These are phyloP conservation scores for Lepidochrysops patricia DNA, from an alignment of 2,888 invertebrate species.

Conservation along the genomic window DNA sequence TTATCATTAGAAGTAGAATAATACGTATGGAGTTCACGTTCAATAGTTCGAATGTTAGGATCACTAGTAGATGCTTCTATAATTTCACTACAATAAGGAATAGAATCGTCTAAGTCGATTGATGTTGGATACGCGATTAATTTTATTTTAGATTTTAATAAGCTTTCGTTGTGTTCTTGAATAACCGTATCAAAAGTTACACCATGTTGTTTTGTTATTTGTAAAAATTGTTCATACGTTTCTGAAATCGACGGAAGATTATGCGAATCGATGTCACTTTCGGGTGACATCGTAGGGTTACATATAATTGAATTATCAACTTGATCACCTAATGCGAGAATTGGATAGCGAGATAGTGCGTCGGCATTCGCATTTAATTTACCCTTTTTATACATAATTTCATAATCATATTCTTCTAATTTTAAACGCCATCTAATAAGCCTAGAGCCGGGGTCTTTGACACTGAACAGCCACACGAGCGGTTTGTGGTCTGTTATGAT, in stretches of 20 bases:
- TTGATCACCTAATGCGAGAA: no score
- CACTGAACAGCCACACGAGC: slow-evolving; percentile 2
- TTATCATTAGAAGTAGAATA: neutral
- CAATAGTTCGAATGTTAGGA: neutral
- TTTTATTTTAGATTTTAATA: neutral
- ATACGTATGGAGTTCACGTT: neutral
- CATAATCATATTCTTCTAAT: slow-evolving; percentile 1
- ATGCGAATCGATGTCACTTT: no score
- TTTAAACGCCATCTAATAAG: slow-evolving; percentile 5
- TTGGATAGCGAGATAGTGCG: slow-evolving; percentile 5
- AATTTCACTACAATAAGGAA: neutral
- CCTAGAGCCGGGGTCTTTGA: neutral
- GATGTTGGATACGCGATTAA: neutral
- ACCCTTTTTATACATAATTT: slow-evolving; percentile 1
- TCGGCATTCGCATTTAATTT: slow-evolving; percentile 4
- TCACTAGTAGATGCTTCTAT: neutral
- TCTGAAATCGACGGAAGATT: no score
- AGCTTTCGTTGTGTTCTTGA: no score
- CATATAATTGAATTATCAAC: no score
- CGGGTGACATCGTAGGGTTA: no score
- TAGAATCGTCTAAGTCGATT: neutral
- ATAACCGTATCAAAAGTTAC: neutral
- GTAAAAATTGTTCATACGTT: neutral
- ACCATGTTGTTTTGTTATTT: neutral
- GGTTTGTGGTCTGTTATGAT: slow-evolving; percentile 7